phyloP scores from a whole-genome alignment of 1,140 invertebrate genomes.

The Saccostrea echinata region DNA sequence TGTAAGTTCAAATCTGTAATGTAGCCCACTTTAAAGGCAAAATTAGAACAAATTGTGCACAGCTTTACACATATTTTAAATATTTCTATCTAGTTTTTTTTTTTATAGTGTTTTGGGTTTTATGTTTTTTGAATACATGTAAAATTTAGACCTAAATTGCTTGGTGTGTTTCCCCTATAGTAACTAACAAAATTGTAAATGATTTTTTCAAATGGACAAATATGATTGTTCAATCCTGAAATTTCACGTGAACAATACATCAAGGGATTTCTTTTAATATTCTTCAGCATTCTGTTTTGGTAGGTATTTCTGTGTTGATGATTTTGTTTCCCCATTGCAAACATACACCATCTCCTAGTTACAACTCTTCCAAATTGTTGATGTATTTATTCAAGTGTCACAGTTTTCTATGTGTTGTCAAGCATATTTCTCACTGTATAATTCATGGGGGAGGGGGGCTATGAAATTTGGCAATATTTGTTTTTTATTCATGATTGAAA shows the following conservation, averaged over 20 bases:
- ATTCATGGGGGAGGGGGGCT: too few relatives aligned
- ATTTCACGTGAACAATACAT: too few relatives aligned
- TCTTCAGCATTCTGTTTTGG: not conserved
- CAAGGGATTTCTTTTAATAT: not conserved
- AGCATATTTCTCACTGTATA: too few relatives aligned
- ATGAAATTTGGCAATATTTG: too few relatives aligned
- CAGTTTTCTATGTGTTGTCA: not conserved
- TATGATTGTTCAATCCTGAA: too few relatives aligned
- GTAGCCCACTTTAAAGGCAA: slow-evolving; percentile 4
- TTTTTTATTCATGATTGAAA: too few relatives aligned
- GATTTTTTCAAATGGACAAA: too few relatives aligned
- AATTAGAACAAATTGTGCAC: slow-evolving; percentile 26
- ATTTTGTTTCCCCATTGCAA: not conserved
- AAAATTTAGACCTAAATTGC: not conserved
- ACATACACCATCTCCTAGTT: too few relatives aligned
- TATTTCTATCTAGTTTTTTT: not conserved
- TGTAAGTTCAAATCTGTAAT: slow-evolving; percentile 26
- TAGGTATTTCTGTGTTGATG: slow-evolving; percentile 3
- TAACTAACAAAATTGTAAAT: not conserved
- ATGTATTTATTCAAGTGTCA: not conserved
- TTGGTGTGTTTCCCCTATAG: not conserved
- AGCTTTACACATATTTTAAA: slow-evolving; percentile 13
- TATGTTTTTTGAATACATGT: not conserved
- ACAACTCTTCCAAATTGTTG: not conserved
- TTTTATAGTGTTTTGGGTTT: too few relatives aligned